Conservation (phyloP, 1,140 invertebrate genomes). For the Heliconius hewitsoni region DNA sequence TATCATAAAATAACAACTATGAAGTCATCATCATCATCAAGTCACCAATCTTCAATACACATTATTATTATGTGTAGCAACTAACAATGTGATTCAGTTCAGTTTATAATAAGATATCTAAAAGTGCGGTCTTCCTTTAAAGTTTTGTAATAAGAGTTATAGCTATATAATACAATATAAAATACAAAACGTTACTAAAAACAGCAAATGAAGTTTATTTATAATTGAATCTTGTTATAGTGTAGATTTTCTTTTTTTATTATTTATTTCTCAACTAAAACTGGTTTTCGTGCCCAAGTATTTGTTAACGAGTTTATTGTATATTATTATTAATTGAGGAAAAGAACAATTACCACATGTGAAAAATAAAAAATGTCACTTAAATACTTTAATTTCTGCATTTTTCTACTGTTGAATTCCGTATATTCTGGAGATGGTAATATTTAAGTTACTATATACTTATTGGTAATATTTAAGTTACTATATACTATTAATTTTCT, state of each 20-base stretch:
- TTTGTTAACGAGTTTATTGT: neutral
- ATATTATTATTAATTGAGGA: constrained; percentile 29
- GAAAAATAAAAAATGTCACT: constrained; percentile 26
- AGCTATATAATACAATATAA: neutral
- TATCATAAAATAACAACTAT: constrained; percentile 5
- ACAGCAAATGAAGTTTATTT: neutral
- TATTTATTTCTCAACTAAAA: neutral
- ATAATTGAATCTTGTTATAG: neutral
- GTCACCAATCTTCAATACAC: neutral
- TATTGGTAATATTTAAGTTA: neutral
- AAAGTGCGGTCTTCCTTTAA: neutral
- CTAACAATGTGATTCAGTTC: neutral
- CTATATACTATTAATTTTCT: neutral
- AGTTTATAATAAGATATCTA: neutral
- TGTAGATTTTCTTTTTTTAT: neutral
- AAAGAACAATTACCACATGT: constrained; percentile 21
- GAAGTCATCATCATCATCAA: neutral
- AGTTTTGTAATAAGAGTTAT: neutral
- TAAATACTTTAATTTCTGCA: constrained; percentile 20
- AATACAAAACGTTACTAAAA: neutral
- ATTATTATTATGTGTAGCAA: neutral
- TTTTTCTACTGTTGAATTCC: constrained; percentile 20
- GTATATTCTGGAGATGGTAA: constrained; percentile 35
- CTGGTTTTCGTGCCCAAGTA: neutral
- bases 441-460: neutral